Percentiles rank a stretch among this genome's conserved stretches.
phyloP scores from a whole-genome alignment of 1,140 invertebrate genomes.

The Ectropis grisescens region DNA sequence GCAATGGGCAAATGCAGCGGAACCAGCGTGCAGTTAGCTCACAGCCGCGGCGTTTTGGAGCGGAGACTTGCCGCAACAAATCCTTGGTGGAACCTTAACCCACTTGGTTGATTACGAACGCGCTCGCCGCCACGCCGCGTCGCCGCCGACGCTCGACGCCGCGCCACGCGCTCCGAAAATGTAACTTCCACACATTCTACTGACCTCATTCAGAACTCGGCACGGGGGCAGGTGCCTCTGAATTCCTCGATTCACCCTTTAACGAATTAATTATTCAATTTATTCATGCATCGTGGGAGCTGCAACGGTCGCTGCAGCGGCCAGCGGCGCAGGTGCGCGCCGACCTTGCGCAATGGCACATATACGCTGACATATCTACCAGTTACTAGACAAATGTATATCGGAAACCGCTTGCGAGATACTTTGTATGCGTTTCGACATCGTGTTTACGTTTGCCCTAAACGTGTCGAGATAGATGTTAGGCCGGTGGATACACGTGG shows the following conservation, averaged over 20 bases:
- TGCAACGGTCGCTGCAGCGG: slow-evolving; percentile 34
- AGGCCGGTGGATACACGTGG: slow-evolving; percentile 7
- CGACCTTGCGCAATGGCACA: slow-evolving; percentile 48
- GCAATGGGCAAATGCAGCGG: slow-evolving; percentile 56
- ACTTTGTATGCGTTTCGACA: slow-evolving; percentile 34
- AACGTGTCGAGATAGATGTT: slow-evolving; percentile 15
- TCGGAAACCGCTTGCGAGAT: slow-evolving; percentile 41
- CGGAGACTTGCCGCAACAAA: slow-evolving; percentile 68
- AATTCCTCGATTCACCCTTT: slow-evolving; percentile 23
- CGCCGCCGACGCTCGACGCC: slow-evolving; percentile 37
- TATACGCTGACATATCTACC: slow-evolving; percentile 26
- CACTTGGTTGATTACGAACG: slow-evolving; percentile 65
- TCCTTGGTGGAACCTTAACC: slow-evolving; percentile 69
- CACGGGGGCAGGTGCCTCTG: slow-evolving; percentile 19
- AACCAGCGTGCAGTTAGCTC: slow-evolving; percentile 58
- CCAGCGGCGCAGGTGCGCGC: slow-evolving; percentile 30
- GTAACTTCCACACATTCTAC: too few relatives aligned
- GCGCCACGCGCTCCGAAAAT: slow-evolving; percentile 18
- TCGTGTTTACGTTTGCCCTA: slow-evolving; percentile 16
- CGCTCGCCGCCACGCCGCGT: slow-evolving; percentile 32
- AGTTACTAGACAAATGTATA: slow-evolving; percentile 24
- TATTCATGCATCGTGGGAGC: slow-evolving; percentile 34
- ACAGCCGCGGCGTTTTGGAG: slow-evolving; percentile 59
- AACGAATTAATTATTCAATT: slow-evolving; percentile 20
- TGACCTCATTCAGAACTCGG: too few relatives aligned